phyloP scores from a whole-genome alignment of 2,113 vertebrate species.

The Panurus biarmicus region DNA sequence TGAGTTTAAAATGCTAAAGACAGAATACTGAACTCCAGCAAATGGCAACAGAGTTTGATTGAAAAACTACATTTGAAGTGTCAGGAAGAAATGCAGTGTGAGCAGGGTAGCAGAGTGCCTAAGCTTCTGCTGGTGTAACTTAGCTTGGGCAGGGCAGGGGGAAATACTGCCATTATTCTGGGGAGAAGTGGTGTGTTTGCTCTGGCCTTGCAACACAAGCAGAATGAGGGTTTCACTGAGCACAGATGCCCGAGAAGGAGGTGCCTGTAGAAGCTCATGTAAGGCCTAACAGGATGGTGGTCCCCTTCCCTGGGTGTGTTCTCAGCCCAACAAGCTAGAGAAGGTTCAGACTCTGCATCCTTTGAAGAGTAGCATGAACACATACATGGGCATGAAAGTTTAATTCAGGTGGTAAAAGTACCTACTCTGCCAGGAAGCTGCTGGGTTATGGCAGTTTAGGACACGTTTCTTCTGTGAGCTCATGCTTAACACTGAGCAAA shows the following conservation, averaged over 20 bases:
- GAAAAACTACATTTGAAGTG: fast-evolving
- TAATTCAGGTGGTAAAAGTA: not conserved
- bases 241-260: not conserved
- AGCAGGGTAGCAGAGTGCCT: not conserved
- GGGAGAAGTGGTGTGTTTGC: not conserved
- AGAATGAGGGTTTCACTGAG: not conserved
- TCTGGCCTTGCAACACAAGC: not conserved
- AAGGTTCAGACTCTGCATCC: not conserved
- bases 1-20: not conserved
- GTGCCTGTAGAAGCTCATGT: not conserved
- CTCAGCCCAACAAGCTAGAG: not conserved
- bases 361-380: not conserved
- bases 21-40: not conserved
- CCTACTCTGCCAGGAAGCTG: not conserved
- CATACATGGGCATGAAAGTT: not conserved
- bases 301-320: not conserved
- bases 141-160: not conserved
- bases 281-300: not conserved
- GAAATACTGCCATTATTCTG: not conserved
- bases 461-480: not conserved
- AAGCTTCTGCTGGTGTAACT: not conserved
- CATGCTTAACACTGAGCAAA: not conserved
- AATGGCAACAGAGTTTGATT: not conserved
- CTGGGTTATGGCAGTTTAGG: not conserved
- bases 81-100: not conserved